Conservation (phyloP, 1,140 invertebrate species). For the Drosophila orena region DNA sequence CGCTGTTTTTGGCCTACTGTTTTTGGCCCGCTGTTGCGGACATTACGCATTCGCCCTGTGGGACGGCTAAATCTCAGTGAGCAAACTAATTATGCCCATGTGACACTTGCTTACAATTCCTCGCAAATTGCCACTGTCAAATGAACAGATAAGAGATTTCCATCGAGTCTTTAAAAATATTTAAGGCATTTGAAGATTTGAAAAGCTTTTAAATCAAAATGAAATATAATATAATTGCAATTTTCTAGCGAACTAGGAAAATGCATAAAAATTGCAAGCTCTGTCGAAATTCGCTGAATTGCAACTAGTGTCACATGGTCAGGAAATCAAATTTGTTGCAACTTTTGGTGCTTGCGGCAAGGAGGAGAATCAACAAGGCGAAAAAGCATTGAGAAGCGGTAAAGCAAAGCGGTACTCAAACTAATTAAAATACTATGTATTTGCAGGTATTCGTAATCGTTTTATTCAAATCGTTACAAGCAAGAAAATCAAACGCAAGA, state of each 20-base stretch:
- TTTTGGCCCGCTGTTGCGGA: constrained; percentile 5
- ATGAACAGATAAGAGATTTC: too few relatives aligned
- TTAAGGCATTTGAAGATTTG: too few relatives aligned
- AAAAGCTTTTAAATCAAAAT: too few relatives aligned
- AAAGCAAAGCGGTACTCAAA: constrained; percentile 33
- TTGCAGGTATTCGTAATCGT: constrained; percentile 23
- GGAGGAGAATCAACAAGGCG: constrained; percentile 13
- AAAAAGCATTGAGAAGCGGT: constrained; percentile 34
- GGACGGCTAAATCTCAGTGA: constrained; percentile 20
- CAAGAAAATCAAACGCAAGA: constrained; percentile 13
- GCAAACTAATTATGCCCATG: constrained; percentile 20
- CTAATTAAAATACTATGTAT: constrained; percentile 27
- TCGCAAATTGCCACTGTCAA: background rate
- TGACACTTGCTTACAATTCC: background rate
- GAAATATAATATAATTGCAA: too few relatives aligned
- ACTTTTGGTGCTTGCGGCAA: constrained; percentile 1
- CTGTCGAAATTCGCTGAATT: background rate
- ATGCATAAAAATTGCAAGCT: too few relatives aligned
- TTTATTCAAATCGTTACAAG: constrained; percentile 42
- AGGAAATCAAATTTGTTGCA: background rate
- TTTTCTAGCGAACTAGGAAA: too few relatives aligned
- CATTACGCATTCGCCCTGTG: constrained; percentile 65
- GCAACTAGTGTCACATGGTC: background rate
- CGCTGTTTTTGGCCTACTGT: too few relatives aligned
- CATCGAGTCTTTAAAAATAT: too few relatives aligned